phyloP scores from a whole-genome alignment of 2,113 vertebrate species.

The Seriola aureovittata region DNA sequence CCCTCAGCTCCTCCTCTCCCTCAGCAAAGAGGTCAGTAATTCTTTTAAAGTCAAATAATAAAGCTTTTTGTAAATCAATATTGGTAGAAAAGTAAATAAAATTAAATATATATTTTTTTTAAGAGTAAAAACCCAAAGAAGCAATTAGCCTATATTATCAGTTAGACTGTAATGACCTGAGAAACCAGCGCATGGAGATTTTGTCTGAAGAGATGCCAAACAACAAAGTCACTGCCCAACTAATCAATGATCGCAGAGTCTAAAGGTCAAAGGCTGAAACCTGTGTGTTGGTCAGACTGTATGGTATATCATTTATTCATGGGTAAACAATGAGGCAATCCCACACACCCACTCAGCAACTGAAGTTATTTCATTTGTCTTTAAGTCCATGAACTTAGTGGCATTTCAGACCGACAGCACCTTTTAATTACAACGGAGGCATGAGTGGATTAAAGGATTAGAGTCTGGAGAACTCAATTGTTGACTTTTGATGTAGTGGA shows the following conservation, averaged over 20 bases:
- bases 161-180: neutral
- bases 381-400: neutral
- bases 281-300: constrained; percentile 35
- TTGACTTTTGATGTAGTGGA: constrained; percentile 31
- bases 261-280: constrained; percentile 68
- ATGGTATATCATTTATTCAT: constrained; percentile 50
- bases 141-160: neutral
- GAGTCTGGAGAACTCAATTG: constrained; percentile 25
- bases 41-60: neutral
- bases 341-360: neutral
- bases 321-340: constrained; percentile 37
- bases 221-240: constrained; percentile 19
- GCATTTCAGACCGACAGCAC: constrained; percentile 37
- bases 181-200: neutral
- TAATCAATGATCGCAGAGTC: constrained; percentile 62
- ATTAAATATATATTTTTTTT: too few relatives aligned
- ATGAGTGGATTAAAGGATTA: constrained; percentile 73
- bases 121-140: neutral
- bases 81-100: neutral
- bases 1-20: constrained; percentile 37
- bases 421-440: constrained; percentile 53
- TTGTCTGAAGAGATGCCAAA: constrained; percentile 10
- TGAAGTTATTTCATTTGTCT: constrained; percentile 4
- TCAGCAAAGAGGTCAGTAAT: constrained; percentile 61
- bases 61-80: neutral